These are phyloP conservation scores for Elysia chlorotica DNA, from an alignment of 1,140 invertebrate genomes.

Conservation along the genomic window DNA sequence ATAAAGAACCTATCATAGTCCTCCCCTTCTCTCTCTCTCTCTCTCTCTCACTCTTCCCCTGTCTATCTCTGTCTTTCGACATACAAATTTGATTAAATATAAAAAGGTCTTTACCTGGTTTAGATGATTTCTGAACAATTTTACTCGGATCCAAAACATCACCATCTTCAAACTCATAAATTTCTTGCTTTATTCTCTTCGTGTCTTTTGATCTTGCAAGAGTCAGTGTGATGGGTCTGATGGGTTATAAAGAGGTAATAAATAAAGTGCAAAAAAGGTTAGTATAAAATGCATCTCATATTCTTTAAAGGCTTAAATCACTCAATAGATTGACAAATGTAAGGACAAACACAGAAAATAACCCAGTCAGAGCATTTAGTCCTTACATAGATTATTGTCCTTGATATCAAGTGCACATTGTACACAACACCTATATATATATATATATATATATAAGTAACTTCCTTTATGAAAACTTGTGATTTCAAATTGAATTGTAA, in stretches of 20 bases:
- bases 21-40: background rate
- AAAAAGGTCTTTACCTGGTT: constrained; percentile 2
- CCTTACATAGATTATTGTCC: background rate
- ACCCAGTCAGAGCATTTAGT: background rate
- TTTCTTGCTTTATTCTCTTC: background rate
- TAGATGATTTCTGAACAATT: background rate
- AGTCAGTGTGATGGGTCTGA: background rate
- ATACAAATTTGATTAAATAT: background rate
- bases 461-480: no score
- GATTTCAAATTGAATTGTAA: no score
- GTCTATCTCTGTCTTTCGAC: no score
- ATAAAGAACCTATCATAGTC: background rate
- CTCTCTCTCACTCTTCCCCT: background rate
- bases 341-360: background rate
- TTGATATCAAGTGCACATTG: background rate
- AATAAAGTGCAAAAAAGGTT: background rate
- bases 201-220: background rate
- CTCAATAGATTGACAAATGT: no score
- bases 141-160: constrained; percentile 5
- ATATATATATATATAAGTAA: no score
- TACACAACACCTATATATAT: no score
- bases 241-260: no score
- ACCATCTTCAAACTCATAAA: constrained; percentile 19
- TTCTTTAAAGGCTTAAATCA: background rate
- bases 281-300: background rate